These are phyloP conservation scores for Cordilura impudica DNA, from an alignment of 2,888 invertebrate genomes.

Conservation along the genomic window DNA sequence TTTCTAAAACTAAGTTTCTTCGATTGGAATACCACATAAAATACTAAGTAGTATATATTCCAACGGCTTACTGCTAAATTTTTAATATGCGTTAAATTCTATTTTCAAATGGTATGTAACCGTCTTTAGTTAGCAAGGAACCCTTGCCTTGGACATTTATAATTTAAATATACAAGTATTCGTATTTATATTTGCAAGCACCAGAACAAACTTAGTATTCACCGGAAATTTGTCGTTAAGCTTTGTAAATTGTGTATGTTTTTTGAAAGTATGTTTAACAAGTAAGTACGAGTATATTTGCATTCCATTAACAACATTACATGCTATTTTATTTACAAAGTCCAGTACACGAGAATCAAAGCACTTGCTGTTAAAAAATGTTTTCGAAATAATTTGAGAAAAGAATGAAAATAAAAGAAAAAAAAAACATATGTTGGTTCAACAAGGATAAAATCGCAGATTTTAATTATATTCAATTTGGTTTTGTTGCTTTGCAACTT, in stretches of 20 bases:
- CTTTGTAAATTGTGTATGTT: conserved; percentile 5
- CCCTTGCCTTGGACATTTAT: not conserved
- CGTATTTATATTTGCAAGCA: too few relatives aligned
- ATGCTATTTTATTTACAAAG: not conserved
- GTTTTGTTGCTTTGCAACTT: not conserved
- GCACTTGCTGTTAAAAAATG: not conserved
- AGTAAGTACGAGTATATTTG: not conserved
- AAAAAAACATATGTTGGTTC: conserved; percentile 21
- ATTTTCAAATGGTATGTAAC: too few relatives aligned
- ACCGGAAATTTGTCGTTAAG: conserved; percentile 4
- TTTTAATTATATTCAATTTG: conserved; percentile 40
- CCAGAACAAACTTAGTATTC: not conserved
- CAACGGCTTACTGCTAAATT: too few relatives aligned
- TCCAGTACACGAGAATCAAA: not conserved
- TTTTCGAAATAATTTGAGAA: not conserved
- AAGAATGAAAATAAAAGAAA: not conserved
- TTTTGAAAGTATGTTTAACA: not conserved
- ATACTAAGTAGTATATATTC: too few relatives aligned
- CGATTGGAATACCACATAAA: too few relatives aligned
- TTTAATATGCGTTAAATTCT: too few relatives aligned
- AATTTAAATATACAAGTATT: not conserved
- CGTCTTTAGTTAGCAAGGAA: not conserved
- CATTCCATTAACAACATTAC: not conserved
- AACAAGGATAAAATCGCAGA: conserved; percentile 7
- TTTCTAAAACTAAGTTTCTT: too few relatives aligned